Percentiles rank a stretch among this genome's conserved stretches.
phyloP scores from a whole-genome alignment of 2,888 invertebrate species.

The Cotesia congregata region DNA sequence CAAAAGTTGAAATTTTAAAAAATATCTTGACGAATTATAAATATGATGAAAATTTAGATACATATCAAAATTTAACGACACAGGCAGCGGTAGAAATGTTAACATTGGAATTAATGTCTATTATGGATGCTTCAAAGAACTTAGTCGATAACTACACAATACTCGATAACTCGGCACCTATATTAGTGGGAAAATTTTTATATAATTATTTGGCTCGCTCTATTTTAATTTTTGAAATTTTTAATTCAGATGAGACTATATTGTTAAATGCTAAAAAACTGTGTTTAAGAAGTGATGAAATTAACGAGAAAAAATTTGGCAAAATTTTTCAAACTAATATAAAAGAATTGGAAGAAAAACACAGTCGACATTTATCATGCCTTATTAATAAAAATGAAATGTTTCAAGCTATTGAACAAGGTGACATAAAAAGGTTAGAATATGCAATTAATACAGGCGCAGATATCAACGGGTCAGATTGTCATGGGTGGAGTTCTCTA shows the following conservation, averaged over 20 bases:
- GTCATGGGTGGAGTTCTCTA: background rate
- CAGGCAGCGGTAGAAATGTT: background rate
- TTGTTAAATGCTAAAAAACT: background rate
- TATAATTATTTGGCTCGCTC: background rate
- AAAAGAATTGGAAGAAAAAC: background rate
- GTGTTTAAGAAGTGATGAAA: background rate
- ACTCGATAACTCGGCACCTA: background rate
- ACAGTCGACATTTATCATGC: background rate
- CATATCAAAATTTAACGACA: background rate
- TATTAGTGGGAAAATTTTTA: background rate
- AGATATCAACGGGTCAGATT: background rate
- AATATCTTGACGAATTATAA: too few relatives aligned
- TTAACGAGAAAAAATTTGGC: background rate
- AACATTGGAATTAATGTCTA: background rate
- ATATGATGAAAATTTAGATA: too few relatives aligned
- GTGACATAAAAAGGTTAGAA: background rate
- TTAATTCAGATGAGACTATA: background rate
- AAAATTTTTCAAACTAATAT: background rate
- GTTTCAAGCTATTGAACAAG: background rate
- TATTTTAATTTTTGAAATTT: background rate
- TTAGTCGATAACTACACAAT: background rate
- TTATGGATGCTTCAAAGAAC: background rate
- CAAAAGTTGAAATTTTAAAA: too few relatives aligned
- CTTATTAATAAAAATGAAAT: background rate
- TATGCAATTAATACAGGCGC: background rate